Base-by-base conservation (phyloP, 2,888 invertebrate species). In the Acanthosepion lycidas region DNA sequence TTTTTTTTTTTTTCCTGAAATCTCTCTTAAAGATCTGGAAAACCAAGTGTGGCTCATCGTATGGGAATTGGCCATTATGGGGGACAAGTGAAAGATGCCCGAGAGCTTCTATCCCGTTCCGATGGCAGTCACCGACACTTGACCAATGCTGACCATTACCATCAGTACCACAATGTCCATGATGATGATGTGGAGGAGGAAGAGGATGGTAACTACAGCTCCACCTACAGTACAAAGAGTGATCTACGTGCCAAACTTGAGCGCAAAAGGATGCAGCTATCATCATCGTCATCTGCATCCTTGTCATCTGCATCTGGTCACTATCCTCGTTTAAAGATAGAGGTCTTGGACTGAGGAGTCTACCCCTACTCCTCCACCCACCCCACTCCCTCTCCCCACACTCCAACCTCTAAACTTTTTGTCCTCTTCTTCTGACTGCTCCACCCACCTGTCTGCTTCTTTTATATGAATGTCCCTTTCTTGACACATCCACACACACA, bases 101-200 rank as follows among this genome's bases (percentile, higher is more conserved):
- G 95, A 42, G 94, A 95, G 91, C 92, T 95, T 42, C 93, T 95
- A 28, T 53, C 51, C 26, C 91, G 78, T 64, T 49, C 51, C 8
- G 59, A 92, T 9, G 33, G 55, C 18, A 94, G 49, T 49, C 91
- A 59, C 55, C 91, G 51, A 94, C 51, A 78, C 42, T 28, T 91
- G 51, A 92, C n/a, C 53, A 55, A 53, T 55, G 26, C 42, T n/a
- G 42, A 59, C 3, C 55, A 94, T 26, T 92, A 92, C 48, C 51
- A 51, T 5, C 42, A 33, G 5, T 42, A 33, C 33, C 92, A 28
- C 20, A 93, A 53, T 53, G 91, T 48, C 48, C 33, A 51, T 49
- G 53, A 53, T 28, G 94, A 95, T 26, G 95, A 94, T n/a, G 96
- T 94, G 42, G 95, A 94, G 49, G 94, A 94, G 64, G 48, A 48